Evolutionary conservation across 2,888 invertebrate genomes (phyloP), one percentile per base, ranked within the genome.

Genomic region (Drosophila macrothrix): DNA sequence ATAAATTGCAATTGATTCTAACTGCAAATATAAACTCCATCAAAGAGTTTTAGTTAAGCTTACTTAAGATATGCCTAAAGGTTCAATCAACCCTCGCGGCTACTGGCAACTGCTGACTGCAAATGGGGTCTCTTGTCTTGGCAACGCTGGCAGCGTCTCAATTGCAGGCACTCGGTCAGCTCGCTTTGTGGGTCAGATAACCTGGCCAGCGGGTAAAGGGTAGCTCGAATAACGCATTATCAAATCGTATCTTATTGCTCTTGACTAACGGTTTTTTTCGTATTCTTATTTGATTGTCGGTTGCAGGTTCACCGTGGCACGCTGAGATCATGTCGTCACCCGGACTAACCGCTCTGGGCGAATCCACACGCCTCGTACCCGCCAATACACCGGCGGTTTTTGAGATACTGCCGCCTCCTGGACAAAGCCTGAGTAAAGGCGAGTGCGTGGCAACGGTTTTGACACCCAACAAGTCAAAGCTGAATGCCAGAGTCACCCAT

Each of bases 301-400:
- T 9, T 94, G 63, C 94, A 98, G 98, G 98, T 90, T 98, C 98
- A 94, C 98, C 98, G 94, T 98, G 98, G 98, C 96, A 96, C 94
- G 97, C 98, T 92, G 96, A 96, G 94, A 97, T 98, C 93, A 96
- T 97, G 96, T 96, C 97, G 91, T 95, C 95, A 92, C 95, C 95
- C 80, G 95, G 95, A 91, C 94, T 96, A 94, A 96, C 97, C 92
- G 96, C 97, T 91, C 95, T 97, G 91, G 97, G 97, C 92, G 98
- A 98, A 94, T 96, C 97, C 88, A 96, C 98, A 83, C 95, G 97
- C 93, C 95, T 98, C 91, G 98, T 98, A 90, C 97, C 98, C 88
- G 98, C 98, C 81, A 97, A 97, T 93, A 96, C 96, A 91, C 95
- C 97, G 88, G 97, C 98, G 90, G 95, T 97, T 92, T 98, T 99